Evolutionary conservation across 2,888 invertebrate species (phyloP).

Genomic region (Zygaena filipendulae): DNA sequence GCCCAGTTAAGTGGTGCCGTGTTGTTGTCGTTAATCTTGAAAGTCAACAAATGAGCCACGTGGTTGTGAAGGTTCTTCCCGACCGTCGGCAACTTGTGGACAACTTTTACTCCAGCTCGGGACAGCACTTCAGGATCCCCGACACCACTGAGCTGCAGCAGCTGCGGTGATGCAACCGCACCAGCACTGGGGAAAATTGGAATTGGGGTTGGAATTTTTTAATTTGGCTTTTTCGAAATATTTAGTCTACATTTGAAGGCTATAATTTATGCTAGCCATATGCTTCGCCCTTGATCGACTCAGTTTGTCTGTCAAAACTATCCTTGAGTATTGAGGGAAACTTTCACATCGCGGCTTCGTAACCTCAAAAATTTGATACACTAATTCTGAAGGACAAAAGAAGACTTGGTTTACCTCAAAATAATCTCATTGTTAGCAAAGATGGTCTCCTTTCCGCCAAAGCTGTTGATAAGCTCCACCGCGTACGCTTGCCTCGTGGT

Average conservation of each 20-base stretch:
- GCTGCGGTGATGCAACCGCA: slow-evolving; percentile 93
- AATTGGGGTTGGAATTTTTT: too few species aligned
- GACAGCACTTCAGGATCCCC: slow-evolving; percentile 80
- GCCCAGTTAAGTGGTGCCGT: slow-evolving; percentile 91
- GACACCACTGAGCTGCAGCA: slow-evolving; percentile 90
- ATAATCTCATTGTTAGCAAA: slow-evolving; percentile 77
- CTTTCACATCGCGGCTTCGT: too few species aligned
- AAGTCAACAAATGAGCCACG: slow-evolving; percentile 82
- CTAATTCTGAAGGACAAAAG: too few species aligned
- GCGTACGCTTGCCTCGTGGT: slow-evolving; percentile 80
- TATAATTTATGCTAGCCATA: too few species aligned
- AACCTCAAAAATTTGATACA: too few species aligned
- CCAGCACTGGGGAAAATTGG: slow-evolving; percentile 69
- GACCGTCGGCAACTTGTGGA: slow-evolving; percentile 82
- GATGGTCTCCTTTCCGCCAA: slow-evolving; percentile 66
- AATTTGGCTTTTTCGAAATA: too few species aligned
- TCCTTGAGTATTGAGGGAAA: too few species aligned
- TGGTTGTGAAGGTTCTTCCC: slow-evolving; percentile 90
- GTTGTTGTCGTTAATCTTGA: slow-evolving; percentile 85
- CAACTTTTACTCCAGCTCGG: slow-evolving; percentile 71
- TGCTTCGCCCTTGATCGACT: too few species aligned
- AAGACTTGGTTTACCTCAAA: slow-evolving; percentile 65
- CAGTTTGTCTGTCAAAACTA: too few species aligned
- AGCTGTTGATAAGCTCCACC: slow-evolving; percentile 74
- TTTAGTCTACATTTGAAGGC: too few species aligned